Base-by-base conservation (phyloP, 2,797 vertebrate genomes). In the Takifugu rubripes region DNA sequence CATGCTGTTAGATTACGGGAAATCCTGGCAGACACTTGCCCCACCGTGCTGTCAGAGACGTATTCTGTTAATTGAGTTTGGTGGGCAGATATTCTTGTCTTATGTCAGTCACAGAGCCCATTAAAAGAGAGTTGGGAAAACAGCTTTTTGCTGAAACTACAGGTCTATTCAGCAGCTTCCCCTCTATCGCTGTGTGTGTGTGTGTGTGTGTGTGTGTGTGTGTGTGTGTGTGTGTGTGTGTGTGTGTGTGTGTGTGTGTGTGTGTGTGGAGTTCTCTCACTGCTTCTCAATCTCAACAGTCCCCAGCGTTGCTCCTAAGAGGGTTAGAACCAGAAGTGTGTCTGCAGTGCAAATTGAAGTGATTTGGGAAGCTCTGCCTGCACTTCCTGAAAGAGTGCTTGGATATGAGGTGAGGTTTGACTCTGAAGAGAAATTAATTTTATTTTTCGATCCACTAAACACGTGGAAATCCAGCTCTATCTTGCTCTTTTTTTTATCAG, bases 321-420 rank as follows among this genome's bases (percentile, higher is more conserved):
- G 83, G 5, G 91, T 95, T 47, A 79, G 87, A 47, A 93, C 92
- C 2, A 86, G 81, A 42, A 96, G 94, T 82, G 84, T 97, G 60
- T 95, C 95, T 3, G 93, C 94, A 64, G 92, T 91, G 0, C 90
- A 93, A 84, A 94, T 98, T 60, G 88, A 94, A 88, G 93, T 97
- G 68, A 91, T 88, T 59, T 98, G 95, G 95, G 84, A 85, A 7
- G 77, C 90, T 56, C 82, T 94, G 29, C 92, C 92, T 3, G 88
- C 89, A 81, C 88, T 89, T 24, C 89, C 93, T 47, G 94, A 96
- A 54, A 92, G 92, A 85, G 90, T 98, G 57, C 93, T 97, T 9
- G 96, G 96, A 81, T 97, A 96, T 12, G 95, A 98, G 95, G 96
- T 98, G 86, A 64, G 60, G 6, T 21, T 46, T 55, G 53, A 52